Conservation (phyloP, 1,140 invertebrate species). For the Cotesia typhae region DNA sequence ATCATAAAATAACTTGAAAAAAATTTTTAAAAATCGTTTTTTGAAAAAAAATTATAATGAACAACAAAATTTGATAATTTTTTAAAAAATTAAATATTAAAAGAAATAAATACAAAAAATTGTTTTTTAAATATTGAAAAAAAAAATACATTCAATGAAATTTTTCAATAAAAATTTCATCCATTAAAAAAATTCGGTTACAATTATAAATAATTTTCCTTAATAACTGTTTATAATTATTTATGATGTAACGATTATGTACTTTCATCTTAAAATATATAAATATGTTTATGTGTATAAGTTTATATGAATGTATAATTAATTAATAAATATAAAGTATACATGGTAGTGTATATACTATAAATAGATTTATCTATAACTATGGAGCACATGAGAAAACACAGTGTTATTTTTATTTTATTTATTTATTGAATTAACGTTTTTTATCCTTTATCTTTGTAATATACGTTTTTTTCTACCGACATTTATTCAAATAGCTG, state of each 20-base stretch:
- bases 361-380: conserved; percentile 25
- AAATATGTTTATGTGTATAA: conserved; percentile 24
- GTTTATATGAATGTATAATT: conserved; percentile 31
- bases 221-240: neutral
- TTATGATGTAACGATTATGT: conserved; percentile 47
- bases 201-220: neutral
- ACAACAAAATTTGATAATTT: too few species aligned
- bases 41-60: too few species aligned
- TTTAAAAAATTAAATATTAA: too few species aligned
- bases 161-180: conserved; percentile 9
- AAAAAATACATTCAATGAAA: neutral
- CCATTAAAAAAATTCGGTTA: conserved; percentile 5
- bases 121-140: too few species aligned
- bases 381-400: conserved; percentile 28
- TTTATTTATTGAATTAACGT: conserved; percentile 10
- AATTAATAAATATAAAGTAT: conserved; percentile 17
- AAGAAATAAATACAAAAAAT: too few species aligned
- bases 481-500: conserved; percentile 26
- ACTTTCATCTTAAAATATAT: conserved; percentile 51
- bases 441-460: conserved; percentile 1
- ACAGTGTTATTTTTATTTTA: conserved; percentile 3
- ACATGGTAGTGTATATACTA: conserved; percentile 26
- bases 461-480: conserved; percentile 19
- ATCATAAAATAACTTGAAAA: too few species aligned
- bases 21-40: too few species aligned